A percentile compares a stretch with the other conserved stretches of the same genome.
Conservation (phyloP, 2,113 vertebrate species). For the Colaptes auratus region DNA sequence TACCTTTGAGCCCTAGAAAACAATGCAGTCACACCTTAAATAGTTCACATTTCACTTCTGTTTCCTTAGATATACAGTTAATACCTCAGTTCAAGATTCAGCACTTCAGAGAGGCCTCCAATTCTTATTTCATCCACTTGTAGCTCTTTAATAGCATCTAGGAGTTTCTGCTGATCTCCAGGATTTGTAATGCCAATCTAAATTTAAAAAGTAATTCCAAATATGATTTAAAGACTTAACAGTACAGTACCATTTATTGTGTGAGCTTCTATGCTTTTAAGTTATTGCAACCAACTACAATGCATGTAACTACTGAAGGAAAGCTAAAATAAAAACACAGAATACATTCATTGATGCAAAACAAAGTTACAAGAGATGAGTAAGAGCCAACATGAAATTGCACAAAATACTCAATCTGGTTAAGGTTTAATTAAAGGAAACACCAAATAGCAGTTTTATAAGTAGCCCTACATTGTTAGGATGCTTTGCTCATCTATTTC, state of each 20-base stretch:
- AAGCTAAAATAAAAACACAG: neutral
- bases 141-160: slow-evolving; percentile 82
- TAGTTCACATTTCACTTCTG: neutral
- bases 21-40: neutral
- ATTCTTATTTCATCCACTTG: slow-evolving; percentile 82
- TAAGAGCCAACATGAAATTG: neutral
- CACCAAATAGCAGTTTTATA: neutral
- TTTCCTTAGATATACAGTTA: neutral
- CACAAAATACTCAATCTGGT: neutral
- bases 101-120: slow-evolving; percentile 74
- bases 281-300: neutral
- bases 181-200: slow-evolving; percentile 86
- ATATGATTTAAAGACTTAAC: neutral
- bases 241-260: neutral
- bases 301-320: neutral
- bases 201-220: slow-evolving; percentile 18
- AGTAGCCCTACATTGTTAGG: neutral
- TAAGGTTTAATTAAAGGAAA: neutral
- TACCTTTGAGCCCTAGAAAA: neutral
- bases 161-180: slow-evolving; percentile 84
- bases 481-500: neutral
- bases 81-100: slow-evolving; percentile 84
- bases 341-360: neutral
- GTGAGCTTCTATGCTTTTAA: neutral
- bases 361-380: neutral